These are phyloP conservation scores for Calidris pugnax DNA, from an alignment of 2,113 vertebrate genomes.

Conservation along the genomic window DNA sequence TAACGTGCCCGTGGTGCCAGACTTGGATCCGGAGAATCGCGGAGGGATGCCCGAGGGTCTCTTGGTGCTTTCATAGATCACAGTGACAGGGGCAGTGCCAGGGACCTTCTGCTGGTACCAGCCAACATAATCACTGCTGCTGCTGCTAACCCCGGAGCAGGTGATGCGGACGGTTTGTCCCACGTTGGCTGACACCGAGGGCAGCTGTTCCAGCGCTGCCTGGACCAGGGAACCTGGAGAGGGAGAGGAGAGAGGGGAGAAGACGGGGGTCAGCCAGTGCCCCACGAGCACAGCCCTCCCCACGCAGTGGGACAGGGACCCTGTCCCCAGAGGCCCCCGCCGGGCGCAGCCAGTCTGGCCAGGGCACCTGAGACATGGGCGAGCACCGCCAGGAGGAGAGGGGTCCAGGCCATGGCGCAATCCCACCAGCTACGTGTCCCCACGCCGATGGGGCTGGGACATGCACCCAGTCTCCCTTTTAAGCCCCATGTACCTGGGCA, in stretches of 20 bases:
- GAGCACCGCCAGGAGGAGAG: background rate
- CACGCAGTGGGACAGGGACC: rapidly evolving
- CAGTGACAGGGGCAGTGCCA: background rate
- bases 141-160: background rate
- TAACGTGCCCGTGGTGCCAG: background rate
- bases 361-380: background rate
- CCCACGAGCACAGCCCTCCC: too few species aligned
- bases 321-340: too few species aligned
- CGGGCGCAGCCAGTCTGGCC: rapidly evolving
- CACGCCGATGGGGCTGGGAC: rapidly evolving
- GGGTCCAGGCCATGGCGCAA: background rate
- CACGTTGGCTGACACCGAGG: background rate
- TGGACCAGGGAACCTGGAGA: background rate
- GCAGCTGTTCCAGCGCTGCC: background rate
- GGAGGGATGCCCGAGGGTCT: background rate
- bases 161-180: background rate
- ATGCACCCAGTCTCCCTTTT: rapidly evolving
- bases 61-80: rapidly evolving
- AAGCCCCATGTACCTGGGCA: rapidly evolving
- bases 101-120: constrained; percentile 2
- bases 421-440: background rate
- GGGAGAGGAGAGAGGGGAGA: background rate
- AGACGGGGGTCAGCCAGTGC: background rate
- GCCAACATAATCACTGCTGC: too few species aligned
- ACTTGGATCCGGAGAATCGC: background rate